phyloP scores from a whole-genome alignment of 2,888 invertebrate species.

The Cotesia congregata region DNA sequence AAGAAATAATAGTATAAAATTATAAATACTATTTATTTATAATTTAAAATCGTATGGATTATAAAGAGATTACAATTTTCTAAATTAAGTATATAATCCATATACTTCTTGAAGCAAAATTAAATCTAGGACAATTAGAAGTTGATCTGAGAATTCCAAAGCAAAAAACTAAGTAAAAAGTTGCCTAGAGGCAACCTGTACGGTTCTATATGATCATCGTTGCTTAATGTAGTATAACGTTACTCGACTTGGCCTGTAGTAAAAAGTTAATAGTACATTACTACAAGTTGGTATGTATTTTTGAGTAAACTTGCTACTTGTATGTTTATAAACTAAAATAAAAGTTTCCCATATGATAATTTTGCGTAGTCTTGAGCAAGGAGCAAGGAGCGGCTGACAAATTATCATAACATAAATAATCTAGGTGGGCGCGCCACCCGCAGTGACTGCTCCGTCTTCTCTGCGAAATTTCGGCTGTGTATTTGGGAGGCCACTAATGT shows the following conservation, averaged over 20 bases:
- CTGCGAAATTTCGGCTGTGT: slow-evolving; percentile 18
- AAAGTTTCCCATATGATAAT: not conserved
- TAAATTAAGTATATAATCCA: too few relatives aligned
- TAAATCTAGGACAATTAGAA: too few relatives aligned
- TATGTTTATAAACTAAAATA: not conserved
- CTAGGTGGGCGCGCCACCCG: slow-evolving; percentile 31
- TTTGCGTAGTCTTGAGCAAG: slow-evolving; percentile 5
- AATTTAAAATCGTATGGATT: too few relatives aligned
- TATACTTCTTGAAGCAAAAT: too few relatives aligned
- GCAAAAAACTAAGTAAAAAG: slow-evolving; percentile 44
- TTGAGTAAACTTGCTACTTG: not conserved
- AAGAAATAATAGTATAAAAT: too few relatives aligned
- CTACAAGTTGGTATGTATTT: not conserved
- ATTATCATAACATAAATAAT: slow-evolving; percentile 30
- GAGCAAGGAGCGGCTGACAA: slow-evolving; percentile 29
- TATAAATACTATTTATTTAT: too few relatives aligned
- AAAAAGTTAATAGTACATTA: not conserved
- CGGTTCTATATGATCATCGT: slow-evolving; percentile 40
- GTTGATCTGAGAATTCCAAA: too few relatives aligned
- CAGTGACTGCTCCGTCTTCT: slow-evolving; percentile 9
- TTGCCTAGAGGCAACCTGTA: slow-evolving; percentile 45
- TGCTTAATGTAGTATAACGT: slow-evolving; percentile 26
- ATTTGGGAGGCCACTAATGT: not conserved
- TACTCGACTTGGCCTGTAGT: not conserved
- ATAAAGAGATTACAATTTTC: too few relatives aligned